Conservation (phyloP, 2,888 invertebrate genomes). For the Ichneumoninae sp. region DNA sequence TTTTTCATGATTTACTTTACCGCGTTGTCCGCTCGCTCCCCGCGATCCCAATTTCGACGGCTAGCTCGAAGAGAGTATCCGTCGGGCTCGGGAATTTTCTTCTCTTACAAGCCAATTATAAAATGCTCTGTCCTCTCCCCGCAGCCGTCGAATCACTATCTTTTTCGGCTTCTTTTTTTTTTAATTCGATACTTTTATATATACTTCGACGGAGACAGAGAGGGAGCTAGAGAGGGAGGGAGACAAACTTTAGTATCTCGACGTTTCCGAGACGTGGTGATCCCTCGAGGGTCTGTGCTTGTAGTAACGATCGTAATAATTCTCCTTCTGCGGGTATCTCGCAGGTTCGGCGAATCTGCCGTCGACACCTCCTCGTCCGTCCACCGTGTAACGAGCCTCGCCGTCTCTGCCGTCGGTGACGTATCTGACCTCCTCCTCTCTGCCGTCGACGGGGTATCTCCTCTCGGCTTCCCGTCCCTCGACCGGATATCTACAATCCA, state of each 20-base stretch:
- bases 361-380: constrained; percentile 58
- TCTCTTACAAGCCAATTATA: neutral
- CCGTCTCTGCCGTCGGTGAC: constrained; percentile 74
- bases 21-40: constrained; percentile 16
- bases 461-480: constrained; percentile 75
- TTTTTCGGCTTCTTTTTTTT: neutral
- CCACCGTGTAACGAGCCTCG: constrained; percentile 71
- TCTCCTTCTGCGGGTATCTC: constrained; percentile 79
- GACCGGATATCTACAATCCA: constrained; percentile 73
- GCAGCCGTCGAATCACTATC: neutral
- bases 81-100: neutral
- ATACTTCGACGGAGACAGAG: constrained; percentile 10
- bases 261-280: constrained; percentile 79
- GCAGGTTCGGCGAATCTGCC: constrained; percentile 70
- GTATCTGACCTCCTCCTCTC: constrained; percentile 75
- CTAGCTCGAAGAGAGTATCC: constrained; percentile 23
- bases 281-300: constrained; percentile 83
- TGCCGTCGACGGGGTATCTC: constrained; percentile 70
- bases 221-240: neutral
- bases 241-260: constrained; percentile 79
- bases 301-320: constrained; percentile 83
- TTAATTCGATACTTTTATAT: constrained; percentile 8
- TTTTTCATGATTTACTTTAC: constrained; percentile 33
- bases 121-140: neutral
- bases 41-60: neutral